Conservation (phyloP, 1,140 invertebrate species). For the Pachyrhynchus sulphureomaculatus region DNA sequence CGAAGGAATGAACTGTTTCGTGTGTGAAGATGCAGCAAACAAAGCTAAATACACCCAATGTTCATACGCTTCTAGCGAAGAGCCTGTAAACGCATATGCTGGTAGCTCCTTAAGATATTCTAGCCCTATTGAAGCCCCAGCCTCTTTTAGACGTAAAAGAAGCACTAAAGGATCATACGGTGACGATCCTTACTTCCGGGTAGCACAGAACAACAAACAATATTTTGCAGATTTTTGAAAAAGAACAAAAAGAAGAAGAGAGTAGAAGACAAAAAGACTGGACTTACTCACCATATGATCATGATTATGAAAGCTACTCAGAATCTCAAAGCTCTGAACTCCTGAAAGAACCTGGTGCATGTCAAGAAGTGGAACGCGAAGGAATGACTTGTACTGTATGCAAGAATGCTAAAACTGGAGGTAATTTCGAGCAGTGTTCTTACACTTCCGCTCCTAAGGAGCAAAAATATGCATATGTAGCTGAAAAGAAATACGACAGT, state of each 20-base stretch:
- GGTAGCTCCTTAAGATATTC: conserved; percentile 44
- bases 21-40: conserved; percentile 54
- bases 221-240: conserved; percentile 34
- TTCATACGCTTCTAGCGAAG: conserved; percentile 49
- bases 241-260: conserved; percentile 37
- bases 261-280: conserved; percentile 41
- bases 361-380: conserved; percentile 62
- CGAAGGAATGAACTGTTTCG: conserved; percentile 54
- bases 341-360: conserved; percentile 61
- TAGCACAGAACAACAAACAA: conserved; percentile 39
- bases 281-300: conserved; percentile 29
- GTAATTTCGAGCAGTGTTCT: conserved; percentile 69
- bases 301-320: conserved; percentile 49
- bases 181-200: conserved; percentile 44
- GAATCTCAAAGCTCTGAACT: conserved; percentile 57
- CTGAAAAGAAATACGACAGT: conserved; percentile 60
- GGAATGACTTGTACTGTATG: conserved; percentile 67
- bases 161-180: conserved; percentile 29
- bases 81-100: conserved; percentile 47
- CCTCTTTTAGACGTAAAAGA: conserved; percentile 38
- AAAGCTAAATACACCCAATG: conserved; percentile 56
- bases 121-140: conserved; percentile 28
- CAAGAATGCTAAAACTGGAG: conserved; percentile 66
- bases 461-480: conserved; percentile 68
- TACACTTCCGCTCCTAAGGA: conserved; percentile 68